Percentiles rank a stretch among this genome's conserved stretches.
phyloP scores from a whole-genome alignment of 2,888 invertebrate genomes.

The Cephus rjabovi region DNA sequence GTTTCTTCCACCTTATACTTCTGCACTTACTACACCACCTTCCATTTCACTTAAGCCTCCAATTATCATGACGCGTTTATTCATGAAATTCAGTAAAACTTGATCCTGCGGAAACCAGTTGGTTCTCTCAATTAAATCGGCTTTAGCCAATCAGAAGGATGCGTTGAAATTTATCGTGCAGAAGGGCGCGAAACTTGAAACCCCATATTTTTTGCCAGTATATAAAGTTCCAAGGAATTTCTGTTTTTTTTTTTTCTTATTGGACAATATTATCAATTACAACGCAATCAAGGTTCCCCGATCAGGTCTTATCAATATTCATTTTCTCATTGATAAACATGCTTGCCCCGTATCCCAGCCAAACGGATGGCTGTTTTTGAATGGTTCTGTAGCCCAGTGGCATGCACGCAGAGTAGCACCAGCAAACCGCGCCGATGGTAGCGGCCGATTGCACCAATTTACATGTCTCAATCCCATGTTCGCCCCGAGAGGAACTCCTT shows the following conservation, averaged over 20 bases:
- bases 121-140: background rate
- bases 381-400: conserved; percentile 42
- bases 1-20: conserved; percentile 45
- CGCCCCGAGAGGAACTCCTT: conserved; percentile 24
- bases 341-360: background rate
- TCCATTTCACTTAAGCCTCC: background rate
- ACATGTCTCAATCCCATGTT: conserved; percentile 65
- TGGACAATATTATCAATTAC: background rate
- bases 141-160: background rate
- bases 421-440: conserved; percentile 54
- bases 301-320: background rate
- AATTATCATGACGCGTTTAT: background rate
- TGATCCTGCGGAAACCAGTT: background rate
- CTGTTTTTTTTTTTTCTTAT: background rate
- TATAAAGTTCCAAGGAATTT: background rate
- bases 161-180: background rate
- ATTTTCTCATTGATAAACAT: background rate
- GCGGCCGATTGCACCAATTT: conserved; percentile 62
- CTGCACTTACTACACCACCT: conserved; percentile 15
- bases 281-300: background rate
- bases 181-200: background rate
- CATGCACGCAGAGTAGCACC: conserved; percentile 45
- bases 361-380: conserved; percentile 27
- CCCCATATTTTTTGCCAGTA: background rate
- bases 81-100: background rate